phyloP scores from a whole-genome alignment of 2,888 invertebrate species.

The Craniophora ligustri region DNA sequence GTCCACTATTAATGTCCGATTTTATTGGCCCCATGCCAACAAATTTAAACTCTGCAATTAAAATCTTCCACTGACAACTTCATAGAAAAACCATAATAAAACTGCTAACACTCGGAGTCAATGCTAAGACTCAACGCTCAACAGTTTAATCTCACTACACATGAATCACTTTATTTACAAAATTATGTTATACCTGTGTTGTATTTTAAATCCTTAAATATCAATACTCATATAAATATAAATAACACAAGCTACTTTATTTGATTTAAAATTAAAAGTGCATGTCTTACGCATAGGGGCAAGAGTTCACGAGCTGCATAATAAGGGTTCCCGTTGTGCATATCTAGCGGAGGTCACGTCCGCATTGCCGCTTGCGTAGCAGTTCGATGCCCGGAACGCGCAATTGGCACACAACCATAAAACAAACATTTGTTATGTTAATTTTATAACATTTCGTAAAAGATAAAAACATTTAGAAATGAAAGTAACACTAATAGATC shows the following conservation, averaged over 20 bases:
- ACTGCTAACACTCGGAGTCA: no score
- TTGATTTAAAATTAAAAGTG: conserved; percentile 65
- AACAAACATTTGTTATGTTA: conserved; percentile 43
- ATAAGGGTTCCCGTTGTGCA: conserved; percentile 74
- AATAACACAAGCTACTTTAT: conserved; percentile 50
- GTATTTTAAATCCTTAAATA: no score
- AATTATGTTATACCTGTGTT: background rate
- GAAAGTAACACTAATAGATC: conserved; percentile 56
- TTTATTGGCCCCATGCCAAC: no score
- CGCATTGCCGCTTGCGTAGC: conserved; percentile 65
- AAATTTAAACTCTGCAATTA: no score
- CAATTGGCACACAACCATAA: conserved; percentile 49
- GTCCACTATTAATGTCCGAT: no score
- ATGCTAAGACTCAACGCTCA: no score
- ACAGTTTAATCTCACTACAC: no score
- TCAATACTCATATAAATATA: background rate
- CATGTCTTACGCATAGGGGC: conserved; percentile 63
- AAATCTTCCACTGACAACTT: no score
- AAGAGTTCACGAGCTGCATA: conserved; percentile 71
- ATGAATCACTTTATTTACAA: no score
- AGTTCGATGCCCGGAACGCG: conserved; percentile 71
- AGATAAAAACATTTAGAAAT: conserved; percentile 36
- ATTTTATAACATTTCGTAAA: conserved; percentile 20
- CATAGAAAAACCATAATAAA: no score
- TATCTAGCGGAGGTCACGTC: conserved; percentile 79